Conservation (phyloP, 2,797 vertebrate genomes). For the Coregonus sp. region DNA sequence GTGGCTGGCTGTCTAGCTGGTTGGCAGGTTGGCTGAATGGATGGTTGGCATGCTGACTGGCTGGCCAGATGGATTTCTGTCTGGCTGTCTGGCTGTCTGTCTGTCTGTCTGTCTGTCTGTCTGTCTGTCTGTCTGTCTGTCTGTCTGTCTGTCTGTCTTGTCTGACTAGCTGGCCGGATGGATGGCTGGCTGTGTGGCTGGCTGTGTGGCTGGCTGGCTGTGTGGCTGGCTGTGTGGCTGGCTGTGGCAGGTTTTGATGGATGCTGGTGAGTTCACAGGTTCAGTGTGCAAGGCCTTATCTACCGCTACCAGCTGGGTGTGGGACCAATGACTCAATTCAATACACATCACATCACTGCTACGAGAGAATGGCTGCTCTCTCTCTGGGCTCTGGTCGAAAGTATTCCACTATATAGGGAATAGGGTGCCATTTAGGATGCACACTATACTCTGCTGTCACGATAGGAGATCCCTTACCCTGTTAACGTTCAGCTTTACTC, state of each 20-base stretch:
- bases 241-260: slow-evolving; percentile 52
- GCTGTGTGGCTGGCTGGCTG: slow-evolving; percentile 33
- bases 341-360: slow-evolving; percentile 64
- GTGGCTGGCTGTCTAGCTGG: too few relatives aligned
- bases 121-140: background rate
- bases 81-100: background rate
- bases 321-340: slow-evolving; percentile 75
- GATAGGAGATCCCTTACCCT: slow-evolving; percentile 62
- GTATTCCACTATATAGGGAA: too few relatives aligned
- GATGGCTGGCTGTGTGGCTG: background rate
- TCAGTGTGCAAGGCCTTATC: slow-evolving; percentile 73
- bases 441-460: slow-evolving; percentile 46
- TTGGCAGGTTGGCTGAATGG: slow-evolving; percentile 7
- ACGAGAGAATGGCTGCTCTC: slow-evolving; percentile 69
- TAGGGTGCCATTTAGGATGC: too few relatives aligned
- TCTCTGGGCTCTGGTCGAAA: too few relatives aligned
- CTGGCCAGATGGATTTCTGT: slow-evolving; percentile 25
- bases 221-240: slow-evolving; percentile 51
- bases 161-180: too few relatives aligned
- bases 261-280: slow-evolving; percentile 66
- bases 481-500: slow-evolving; percentile 44
- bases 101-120: too few relatives aligned
- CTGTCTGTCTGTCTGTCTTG: slow-evolving; percentile 15
- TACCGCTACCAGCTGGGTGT: slow-evolving; percentile 72
- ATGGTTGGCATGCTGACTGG: background rate